A percentile compares a stretch with the other conserved stretches of the same genome.
These are phyloP conservation scores for Lepeophtheirus nordmannii DNA, from an alignment of 2,888 invertebrate genomes.

Conservation along the genomic window DNA sequence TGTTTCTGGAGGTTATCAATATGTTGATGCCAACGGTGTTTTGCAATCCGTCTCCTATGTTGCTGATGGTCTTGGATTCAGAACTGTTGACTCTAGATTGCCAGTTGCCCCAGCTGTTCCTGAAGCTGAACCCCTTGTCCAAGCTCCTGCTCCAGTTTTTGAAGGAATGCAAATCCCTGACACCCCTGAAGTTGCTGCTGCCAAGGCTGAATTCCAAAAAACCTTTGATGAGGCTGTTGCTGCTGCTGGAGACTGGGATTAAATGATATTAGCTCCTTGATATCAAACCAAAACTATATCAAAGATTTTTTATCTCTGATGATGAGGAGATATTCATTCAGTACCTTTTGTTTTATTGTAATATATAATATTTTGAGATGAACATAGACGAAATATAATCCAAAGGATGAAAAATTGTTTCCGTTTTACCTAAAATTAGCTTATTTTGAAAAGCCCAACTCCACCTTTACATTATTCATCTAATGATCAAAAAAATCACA, in stretches of 20 bases:
- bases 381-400: constrained; percentile 2
- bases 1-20: constrained; percentile 13
- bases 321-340: not conserved
- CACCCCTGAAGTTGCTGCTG: not conserved
- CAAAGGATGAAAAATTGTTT: no score
- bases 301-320: no score
- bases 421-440: no score
- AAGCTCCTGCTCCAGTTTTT: constrained; percentile 13
- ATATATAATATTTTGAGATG: not conserved
- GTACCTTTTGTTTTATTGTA: not conserved
- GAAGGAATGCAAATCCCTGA: constrained; percentile 9
- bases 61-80: constrained; percentile 21
- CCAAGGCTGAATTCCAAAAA: constrained; percentile 4
- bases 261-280: not conserved
- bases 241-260: not conserved
- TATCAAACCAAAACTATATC: not conserved
- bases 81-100: constrained; percentile 9
- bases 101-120: constrained; percentile 17
- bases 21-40: constrained; percentile 21
- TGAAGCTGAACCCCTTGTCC: not conserved
- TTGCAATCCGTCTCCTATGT: constrained; percentile 10
- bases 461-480: no score
- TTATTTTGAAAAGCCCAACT: no score
- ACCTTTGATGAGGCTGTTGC: constrained; percentile 3
- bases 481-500: no score